Evolutionary conservation across 2,797 vertebrate species (phyloP), one percentile per base, ranked within the genome.

Genomic region (Liparis tanakae): DNA sequence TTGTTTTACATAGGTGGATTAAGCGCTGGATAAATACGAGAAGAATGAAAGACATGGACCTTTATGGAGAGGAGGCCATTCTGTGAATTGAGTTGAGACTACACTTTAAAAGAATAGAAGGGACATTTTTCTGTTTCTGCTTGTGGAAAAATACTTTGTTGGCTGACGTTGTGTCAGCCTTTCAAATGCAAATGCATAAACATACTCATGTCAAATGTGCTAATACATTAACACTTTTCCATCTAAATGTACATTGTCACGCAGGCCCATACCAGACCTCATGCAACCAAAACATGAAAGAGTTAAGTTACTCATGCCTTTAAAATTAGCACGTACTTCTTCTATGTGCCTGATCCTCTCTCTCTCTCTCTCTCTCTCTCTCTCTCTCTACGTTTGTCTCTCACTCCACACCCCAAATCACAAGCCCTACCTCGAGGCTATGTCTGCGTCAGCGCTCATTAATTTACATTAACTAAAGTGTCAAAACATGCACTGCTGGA

Each of bases 381-480:
- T 71, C 72, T 67, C 39, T 89, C 90, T 73, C 72, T 67, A 70
- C 78, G 70, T 80, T 20, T 48, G 70, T 73, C 77, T 78, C 80
- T 84, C 77, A 84, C 73, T 89, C 90, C 88, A 90, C 88, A 85
- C 89, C 89, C 88, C 79, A 75, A 78, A 87, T 85, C 92, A 85
- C 79, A n/a, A 88, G 75, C 81, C 82, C 83, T 89, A 55, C 86
- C 92, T 89, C 36, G 0, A 62, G 92, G 92, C 90, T 80, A 88
- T 62, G 89, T 94, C 93, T 94, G 92, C 89, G 84, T 93, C 93
- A 93, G 89, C 82, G 71, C 91, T 94, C 92, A 92, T 94, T 94
- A 88, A 94, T 94, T 94, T 94, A 93, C 93, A 93, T 93, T 93
- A 94, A 93, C 88, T 84, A 91, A 93, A 93, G 91, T 94, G 94